Base-by-base conservation (phyloP, 2,797 vertebrate species). In the Heteromormyrus szaboi region DNA sequence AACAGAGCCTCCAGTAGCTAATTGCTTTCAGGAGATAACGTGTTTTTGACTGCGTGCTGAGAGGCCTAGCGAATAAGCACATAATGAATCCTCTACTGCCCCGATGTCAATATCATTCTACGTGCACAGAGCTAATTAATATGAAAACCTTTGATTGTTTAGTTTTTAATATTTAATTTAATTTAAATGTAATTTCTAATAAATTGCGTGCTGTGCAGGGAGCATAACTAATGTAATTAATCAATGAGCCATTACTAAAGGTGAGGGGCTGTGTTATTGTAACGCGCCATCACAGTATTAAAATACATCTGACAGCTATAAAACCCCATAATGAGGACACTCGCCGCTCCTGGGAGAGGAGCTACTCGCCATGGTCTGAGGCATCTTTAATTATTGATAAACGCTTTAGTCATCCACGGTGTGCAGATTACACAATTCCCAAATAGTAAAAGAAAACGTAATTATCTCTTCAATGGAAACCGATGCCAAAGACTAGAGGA, bases 21-120 rank as follows among this genome's bases (percentile, higher is more conserved):
- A 96, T 96, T 96, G 95, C 94, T 95, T 95, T 91, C 91, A 86
- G 91, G 94, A 95, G 94, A 96, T 96, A 94, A 94, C 93, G 92
- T 93, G 93, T 92, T 95, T 68, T 95, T 95, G 94, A 92, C 92
- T 94, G 93, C 90, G 91, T 93, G 93, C 92, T 93, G 90, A 88
- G 90, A 93, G 90, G 91, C 93, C 92, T 91, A 90, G 92, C 68
- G 87, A 92, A 91, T 92, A 95, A 94, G 92, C 90, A 88, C 91
- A 95, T 94, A 95, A 95, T 95, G 94, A 94, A 95, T 94, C 92
- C 89, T 54, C 87, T 91, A 93, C 93, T 53, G 92, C 92, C 93
- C 90, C 92, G 89, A 91, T 93, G 37, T 94, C 93, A 95, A 94
- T 95, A 95, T 95, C 95, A 86, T 92, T 56, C 92, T 12, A 91